These are phyloP conservation scores for Embidobia sp. DNA, from an alignment of 2,888 invertebrate species.

Conservation along the genomic window DNA sequence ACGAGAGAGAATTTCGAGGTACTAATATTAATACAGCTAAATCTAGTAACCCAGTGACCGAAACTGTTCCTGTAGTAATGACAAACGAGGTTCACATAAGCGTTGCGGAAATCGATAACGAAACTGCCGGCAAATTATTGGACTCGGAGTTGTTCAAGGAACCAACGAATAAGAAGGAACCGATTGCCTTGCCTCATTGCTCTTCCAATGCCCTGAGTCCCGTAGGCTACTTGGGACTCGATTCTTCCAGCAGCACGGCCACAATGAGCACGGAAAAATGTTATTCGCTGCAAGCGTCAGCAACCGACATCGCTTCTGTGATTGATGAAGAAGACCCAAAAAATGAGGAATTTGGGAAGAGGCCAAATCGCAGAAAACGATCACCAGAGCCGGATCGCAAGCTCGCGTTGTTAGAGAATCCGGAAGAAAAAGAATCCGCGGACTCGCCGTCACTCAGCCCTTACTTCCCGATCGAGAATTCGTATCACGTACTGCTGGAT, in stretches of 20 bases:
- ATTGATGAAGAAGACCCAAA: slow-evolving; percentile 80
- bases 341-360: slow-evolving; percentile 67
- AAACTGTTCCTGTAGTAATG: too few species aligned
- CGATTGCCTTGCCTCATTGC: slow-evolving; percentile 11
- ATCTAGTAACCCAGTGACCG: too few species aligned
- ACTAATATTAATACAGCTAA: too few species aligned
- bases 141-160: too few species aligned
- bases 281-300: slow-evolving; percentile 84
- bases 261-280: slow-evolving; percentile 87
- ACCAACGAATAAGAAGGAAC: neutral
- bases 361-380: slow-evolving; percentile 51
- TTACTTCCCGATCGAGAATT: slow-evolving; percentile 69
- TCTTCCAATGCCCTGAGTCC: slow-evolving; percentile 31
- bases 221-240: slow-evolving; percentile 75
- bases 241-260: slow-evolving; percentile 84
- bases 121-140: neutral
- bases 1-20: neutral
- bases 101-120: too few species aligned
- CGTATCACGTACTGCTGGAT: slow-evolving; percentile 69
- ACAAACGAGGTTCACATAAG: too few species aligned
- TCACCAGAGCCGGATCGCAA: slow-evolving; percentile 68
- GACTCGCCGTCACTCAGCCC: slow-evolving; percentile 68
- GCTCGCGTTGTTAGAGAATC: slow-evolving; percentile 64
- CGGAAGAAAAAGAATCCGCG: slow-evolving; percentile 67
- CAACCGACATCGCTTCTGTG: slow-evolving; percentile 84